Evolutionary conservation across 2,888 invertebrate genomes (phyloP).

Genomic region (Chrysolina haemoptera): DNA sequence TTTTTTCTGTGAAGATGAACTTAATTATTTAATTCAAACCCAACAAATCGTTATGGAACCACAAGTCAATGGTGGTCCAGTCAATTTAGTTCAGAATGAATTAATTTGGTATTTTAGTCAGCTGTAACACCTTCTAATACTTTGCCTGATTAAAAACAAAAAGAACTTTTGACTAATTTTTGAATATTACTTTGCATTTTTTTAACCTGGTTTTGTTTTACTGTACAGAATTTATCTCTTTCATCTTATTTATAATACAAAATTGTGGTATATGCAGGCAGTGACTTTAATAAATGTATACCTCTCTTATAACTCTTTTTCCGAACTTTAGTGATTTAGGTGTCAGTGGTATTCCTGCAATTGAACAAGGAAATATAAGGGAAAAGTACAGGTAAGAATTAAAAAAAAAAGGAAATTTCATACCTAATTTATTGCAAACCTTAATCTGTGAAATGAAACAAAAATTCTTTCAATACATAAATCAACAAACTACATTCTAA

Average conservation of each 20-base stretch:
- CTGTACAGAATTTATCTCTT: neutral
- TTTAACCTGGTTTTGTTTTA: constrained; percentile 10
- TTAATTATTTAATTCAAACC: constrained; percentile 36
- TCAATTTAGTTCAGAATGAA: constrained; percentile 27
- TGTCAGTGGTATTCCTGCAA: neutral
- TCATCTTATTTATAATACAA: constrained; percentile 5
- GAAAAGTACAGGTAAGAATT: neutral
- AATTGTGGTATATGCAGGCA: neutral
- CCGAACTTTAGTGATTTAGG: neutral
- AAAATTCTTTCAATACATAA: neutral
- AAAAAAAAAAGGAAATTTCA: neutral
- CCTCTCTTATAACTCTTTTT: too few species aligned
- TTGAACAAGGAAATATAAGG: neutral
- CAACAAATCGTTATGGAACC: constrained; percentile 18
- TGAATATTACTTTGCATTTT: constrained; percentile 13
- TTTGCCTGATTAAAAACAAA: constrained; percentile 4
- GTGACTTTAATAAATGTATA: constrained; percentile 4
- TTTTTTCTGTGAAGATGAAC: constrained; percentile 35
- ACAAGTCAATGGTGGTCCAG: constrained; percentile 19
- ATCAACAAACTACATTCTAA: constrained; percentile 10
- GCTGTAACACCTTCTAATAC: constrained; percentile 22
- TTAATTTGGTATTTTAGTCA: constrained; percentile 24
- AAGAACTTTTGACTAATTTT: constrained; percentile 17
- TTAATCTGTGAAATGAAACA: too few species aligned
- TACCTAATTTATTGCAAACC: neutral